Base-by-base conservation (phyloP, 2,888 invertebrate genomes). In the Cotesia congregata region DNA sequence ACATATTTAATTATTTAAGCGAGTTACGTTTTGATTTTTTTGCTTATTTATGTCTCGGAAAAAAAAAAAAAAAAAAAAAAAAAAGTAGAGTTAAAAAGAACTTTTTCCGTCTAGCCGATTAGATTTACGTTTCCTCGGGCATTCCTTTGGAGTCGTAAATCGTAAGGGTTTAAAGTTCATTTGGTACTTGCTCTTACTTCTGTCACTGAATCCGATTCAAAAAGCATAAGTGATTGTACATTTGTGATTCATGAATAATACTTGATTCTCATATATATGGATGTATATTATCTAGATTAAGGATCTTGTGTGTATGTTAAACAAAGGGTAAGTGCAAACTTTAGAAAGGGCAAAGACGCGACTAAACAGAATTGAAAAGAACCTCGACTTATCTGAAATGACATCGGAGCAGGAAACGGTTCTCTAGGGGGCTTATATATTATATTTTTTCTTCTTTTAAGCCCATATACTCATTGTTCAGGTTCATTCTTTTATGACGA, bases 321-420 rank as follows among this genome's bases (percentile, higher is more conserved):
- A 50, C 50, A 75, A 40, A 40, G 67, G 78, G 77, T 71, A 74
- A 77, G 77, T 61, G 70, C 60, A 61, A 76, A 69, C 50, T 12
- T 50, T 50, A 12, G 65, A 68, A 78, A 78, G 78, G 80, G 62
- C 79, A 80, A 75, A 77, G 72, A 59, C 68, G 75, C 59, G 67
- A 68, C 71, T 71, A 75, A 75, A 59, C 79, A 71, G 74, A 75
- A 74, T 78, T 84, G 85, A 85, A 86, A 84, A 77, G 80, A 82
- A 77, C 83, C 80, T 80, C 76, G 85, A 86, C 86, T 88, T 89
- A 89, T 88, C 88, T 88, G 82, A 88, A 89, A 89, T 89, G 87
- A 89, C 88, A 89, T 89, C 88, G 83, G 80, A 83, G n/a, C n/a
- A n/a, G 83, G 61, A 6, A 74, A 15, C 72, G 59, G 64, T 59